Evolutionary conservation across 2,113 vertebrate species (phyloP), one percentile per base, ranked within the genome.

Genomic region (Oreochromis niloticus): DNA sequence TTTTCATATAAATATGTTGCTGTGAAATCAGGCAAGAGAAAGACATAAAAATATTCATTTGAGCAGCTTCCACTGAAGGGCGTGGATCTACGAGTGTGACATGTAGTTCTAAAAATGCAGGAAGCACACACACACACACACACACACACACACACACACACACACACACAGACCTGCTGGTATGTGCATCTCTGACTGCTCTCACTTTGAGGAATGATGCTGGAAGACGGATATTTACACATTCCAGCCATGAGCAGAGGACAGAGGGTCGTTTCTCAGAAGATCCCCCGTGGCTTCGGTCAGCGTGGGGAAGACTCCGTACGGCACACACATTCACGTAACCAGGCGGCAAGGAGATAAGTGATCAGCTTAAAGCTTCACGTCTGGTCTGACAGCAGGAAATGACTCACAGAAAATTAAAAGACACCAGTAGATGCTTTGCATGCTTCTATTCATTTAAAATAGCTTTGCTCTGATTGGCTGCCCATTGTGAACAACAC

Each of bases 211-310:
- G 75, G 63, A 39, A 73, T 10, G 56, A 87, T 75, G 87, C 81
- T 84, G 81, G 66, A 24, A 46, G 82, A 86, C 82, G 82, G 89
- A 92, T 92, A 91, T 91, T 91, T 88, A 91, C 87, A 86, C 87
- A 92, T 90, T 80, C 88, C 90, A 89, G 85, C 83, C 81, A 46
- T 17, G 12, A 91, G 84, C 32, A 32, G 12, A 85, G 73, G 83
- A 80, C 81, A 87, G 61, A 87, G 50, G 68, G 61, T 81, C 68
- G 41, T 50, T 83, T 86, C 88, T 91, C 55, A 50, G 41, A 85
- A 84, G 63, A 81, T 63, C 79, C 61, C 61, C 85, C 16, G 43
- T 11, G 61, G 79, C 57, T 2, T 52, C 22, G 43, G 39, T 61
- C 85, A 0, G 7, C 4, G 30, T 9, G 22, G 50, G 50, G n/a